Percentiles rank a stretch among this genome's conserved stretches.
Evolutionary conservation across 2,113 vertebrate species (phyloP).

Genomic region (Mus spicilegus): DNA sequence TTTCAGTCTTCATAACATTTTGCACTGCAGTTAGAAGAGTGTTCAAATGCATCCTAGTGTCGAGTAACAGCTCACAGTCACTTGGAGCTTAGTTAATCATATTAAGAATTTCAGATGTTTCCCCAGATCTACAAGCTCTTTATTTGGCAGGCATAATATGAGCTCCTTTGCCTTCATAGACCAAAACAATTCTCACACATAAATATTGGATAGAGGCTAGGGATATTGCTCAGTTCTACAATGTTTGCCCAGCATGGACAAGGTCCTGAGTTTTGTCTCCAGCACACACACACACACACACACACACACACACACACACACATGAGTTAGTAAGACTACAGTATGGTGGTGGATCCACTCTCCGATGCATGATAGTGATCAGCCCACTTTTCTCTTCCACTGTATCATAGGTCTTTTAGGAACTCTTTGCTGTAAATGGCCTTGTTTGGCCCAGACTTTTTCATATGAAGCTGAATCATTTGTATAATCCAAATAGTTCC

Average conservation of each 20-base stretch:
- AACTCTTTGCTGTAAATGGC: neutral
- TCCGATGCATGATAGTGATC: neutral
- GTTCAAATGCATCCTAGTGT: neutral
- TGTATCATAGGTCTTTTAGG: neutral
- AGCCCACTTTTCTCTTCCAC: neutral
- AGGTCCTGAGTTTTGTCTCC: neutral
- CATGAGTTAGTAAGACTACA: neutral
- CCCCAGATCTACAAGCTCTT: neutral
- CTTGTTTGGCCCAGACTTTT: neutral
- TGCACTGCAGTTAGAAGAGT: neutral
- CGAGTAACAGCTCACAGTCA: neutral
- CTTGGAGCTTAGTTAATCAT: neutral
- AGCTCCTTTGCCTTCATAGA: neutral
- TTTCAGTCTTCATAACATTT: slow-evolving; percentile 5
- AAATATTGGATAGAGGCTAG: neutral
- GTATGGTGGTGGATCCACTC: neutral
- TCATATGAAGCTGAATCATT: neutral
- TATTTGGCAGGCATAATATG: neutral
- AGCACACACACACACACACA: neutral
- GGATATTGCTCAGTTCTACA: neutral
- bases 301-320: neutral
- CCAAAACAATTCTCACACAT: neutral
- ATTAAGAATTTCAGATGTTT: neutral
- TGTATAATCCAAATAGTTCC: neutral
- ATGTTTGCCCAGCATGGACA: neutral